A percentile compares a stretch with the other conserved stretches of the same genome.
Conservation (phyloP, 2,797 vertebrate species). For the Girardinus metallicus region DNA sequence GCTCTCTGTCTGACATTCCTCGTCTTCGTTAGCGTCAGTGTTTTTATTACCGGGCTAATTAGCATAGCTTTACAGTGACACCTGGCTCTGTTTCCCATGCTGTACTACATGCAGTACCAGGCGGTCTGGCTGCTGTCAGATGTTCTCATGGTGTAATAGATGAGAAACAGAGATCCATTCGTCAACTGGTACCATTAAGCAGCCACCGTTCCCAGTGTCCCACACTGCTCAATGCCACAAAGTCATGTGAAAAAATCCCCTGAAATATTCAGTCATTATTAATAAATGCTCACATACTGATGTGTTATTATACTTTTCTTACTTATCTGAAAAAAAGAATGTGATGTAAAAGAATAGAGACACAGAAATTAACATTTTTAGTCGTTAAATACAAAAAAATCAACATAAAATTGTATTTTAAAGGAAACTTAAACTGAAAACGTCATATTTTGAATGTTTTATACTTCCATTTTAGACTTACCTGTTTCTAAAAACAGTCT, state of each 20-base stretch:
- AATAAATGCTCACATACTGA: neutral
- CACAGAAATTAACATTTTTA: neutral
- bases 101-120: slow-evolving; percentile 15
- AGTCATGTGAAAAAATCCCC: neutral
- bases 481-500: too few relatives aligned
- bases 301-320: neutral
- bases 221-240: slow-evolving; percentile 15
- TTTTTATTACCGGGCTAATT: slow-evolving; percentile 71
- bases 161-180: slow-evolving; percentile 49
- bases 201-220: slow-evolving; percentile 31
- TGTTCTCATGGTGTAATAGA: slow-evolving; percentile 28
- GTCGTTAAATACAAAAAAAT: too few relatives aligned
- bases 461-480: too few relatives aligned
- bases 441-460: too few relatives aligned
- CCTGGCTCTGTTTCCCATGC: slow-evolving; percentile 57
- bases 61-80: slow-evolving; percentile 65
- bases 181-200: slow-evolving; percentile 45
- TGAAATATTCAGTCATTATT: neutral
- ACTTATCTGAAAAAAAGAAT: neutral
- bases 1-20: slow-evolving; percentile 58
- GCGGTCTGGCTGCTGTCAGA: slow-evolving; percentile 40
- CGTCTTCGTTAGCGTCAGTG: slow-evolving; percentile 66
- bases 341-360: neutral
- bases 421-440: too few relatives aligned
- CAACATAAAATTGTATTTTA: too few relatives aligned